phyloP scores from a whole-genome alignment of 2,888 invertebrate species.

The Crossocerus cetratus region DNA sequence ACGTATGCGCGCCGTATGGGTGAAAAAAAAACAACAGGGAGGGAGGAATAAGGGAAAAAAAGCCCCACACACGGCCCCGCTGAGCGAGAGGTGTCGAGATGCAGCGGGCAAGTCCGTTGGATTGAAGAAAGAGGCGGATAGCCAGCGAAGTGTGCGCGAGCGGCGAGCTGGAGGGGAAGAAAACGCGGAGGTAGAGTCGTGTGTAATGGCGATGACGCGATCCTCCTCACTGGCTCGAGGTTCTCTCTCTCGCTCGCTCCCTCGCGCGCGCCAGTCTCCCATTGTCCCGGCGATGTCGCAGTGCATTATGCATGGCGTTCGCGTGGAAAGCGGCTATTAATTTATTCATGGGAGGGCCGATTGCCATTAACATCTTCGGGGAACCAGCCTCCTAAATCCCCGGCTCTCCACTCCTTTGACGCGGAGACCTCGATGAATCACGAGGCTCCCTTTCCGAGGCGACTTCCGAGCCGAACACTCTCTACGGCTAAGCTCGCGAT shows the following conservation, averaged over 20 bases:
- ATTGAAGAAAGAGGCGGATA: not conserved
- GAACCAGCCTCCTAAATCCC: too few species aligned
- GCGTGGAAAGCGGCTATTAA: constrained; percentile 28
- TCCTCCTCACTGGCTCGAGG: not conserved
- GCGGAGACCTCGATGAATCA: too few species aligned
- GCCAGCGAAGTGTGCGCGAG: not conserved
- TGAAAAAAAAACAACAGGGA: constrained; percentile 55
- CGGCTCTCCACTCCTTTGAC: too few species aligned
- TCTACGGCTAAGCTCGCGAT: too few species aligned
- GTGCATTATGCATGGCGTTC: constrained; percentile 50
- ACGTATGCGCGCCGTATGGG: constrained; percentile 61
- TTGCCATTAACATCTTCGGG: not conserved
- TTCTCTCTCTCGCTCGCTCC: not conserved
- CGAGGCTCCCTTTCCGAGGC: too few species aligned
- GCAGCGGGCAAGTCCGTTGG: too few species aligned
- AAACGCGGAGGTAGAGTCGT: constrained; percentile 4
- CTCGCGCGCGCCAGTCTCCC: constrained; percentile 21
- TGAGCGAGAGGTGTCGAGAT: too few species aligned
- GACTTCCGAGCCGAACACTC: too few species aligned
- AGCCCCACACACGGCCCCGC: too few species aligned
- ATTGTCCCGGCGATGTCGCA: constrained; percentile 55
- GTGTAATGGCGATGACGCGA: constrained; percentile 39
- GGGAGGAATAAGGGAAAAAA: too few species aligned
- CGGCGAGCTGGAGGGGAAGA: not conserved
- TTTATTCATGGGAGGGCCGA: not conserved